Evolutionary conservation across 2,888 invertebrate species (phyloP).

Genomic region (Incurvaria masculella): DNA sequence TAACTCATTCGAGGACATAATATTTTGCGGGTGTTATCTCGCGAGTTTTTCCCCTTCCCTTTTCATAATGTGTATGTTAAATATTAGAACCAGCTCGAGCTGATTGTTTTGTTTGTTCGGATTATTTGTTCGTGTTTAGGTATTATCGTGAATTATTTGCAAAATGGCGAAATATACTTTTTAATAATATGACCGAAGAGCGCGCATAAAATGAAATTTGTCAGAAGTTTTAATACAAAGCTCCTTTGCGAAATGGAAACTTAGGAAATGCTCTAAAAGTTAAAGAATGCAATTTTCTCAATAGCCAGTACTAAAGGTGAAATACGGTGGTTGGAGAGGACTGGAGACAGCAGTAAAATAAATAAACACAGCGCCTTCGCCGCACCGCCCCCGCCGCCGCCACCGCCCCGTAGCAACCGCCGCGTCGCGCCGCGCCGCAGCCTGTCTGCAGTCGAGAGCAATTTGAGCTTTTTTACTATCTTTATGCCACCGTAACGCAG

Average conservation of each 20-base stretch:
- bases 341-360: neutral
- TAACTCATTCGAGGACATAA: neutral
- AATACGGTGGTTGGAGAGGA: neutral
- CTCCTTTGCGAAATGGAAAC: neutral
- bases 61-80: neutral
- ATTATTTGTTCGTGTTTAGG: too few species aligned
- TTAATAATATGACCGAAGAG: too few species aligned
- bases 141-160: too few species aligned
- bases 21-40: neutral
- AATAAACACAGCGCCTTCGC: neutral
- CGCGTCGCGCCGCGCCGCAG: too few species aligned
- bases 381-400: neutral
- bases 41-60: neutral
- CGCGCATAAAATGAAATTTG: too few species aligned
- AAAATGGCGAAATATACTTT: too few species aligned
- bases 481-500: neutral
- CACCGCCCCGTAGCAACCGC: neutral
- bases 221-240: too few species aligned
- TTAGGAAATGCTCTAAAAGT: neutral
- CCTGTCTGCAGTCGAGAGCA: neutral
- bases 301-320: neutral
- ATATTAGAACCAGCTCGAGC: neutral
- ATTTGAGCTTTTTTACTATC: neutral
- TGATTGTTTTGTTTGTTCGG: neutral
- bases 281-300: neutral